Percentiles rank a stretch among this genome's conserved stretches.
Evolutionary conservation across 2,888 invertebrate genomes (phyloP).

Genomic region (Mesorhabditis sp.): DNA sequence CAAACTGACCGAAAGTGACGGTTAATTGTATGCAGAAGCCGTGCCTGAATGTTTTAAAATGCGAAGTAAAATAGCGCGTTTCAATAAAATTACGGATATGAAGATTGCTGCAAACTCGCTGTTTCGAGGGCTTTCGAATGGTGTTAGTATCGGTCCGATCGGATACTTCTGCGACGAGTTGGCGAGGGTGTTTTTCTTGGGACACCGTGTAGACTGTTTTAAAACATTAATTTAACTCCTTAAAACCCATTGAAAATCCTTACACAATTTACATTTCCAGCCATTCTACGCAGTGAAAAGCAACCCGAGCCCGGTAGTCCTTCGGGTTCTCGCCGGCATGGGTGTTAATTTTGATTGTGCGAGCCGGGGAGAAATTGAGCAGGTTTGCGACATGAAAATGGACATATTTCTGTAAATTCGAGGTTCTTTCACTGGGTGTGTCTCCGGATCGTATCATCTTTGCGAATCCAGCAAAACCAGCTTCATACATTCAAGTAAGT

Average conservation of each 20-base stretch:
- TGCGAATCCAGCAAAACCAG: conserved; percentile 58
- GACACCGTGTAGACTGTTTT: no score
- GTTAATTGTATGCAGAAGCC: no score
- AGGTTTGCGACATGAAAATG: conserved; percentile 11
- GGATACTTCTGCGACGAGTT: no score
- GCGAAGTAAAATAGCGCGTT: no score
- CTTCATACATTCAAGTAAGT: conserved; percentile 19
- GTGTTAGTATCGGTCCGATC: no score
- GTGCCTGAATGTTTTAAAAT: no score
- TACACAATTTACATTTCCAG: conserved; percentile 8
- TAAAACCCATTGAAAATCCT: not conserved
- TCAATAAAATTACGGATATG: no score
- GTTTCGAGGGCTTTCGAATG: no score
- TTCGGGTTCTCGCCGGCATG: conserved; percentile 76
- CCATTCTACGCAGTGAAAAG: conserved; percentile 80
- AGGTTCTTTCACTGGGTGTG: conserved; percentile 30
- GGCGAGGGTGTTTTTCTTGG: no score
- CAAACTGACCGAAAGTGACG: no score
- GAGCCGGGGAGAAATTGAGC: conserved; percentile 68
- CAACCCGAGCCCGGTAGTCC: conserved; percentile 79
- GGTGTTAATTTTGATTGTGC: conserved; percentile 95
- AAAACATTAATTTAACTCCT: no score
- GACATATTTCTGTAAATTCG: not conserved
- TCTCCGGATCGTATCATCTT: conserved; percentile 46
- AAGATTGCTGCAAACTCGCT: no score